Percentiles rank a stretch among this genome's conserved stretches.
phyloP scores from a whole-genome alignment of 2,888 invertebrate species.

The Caenorhabditis afra region DNA sequence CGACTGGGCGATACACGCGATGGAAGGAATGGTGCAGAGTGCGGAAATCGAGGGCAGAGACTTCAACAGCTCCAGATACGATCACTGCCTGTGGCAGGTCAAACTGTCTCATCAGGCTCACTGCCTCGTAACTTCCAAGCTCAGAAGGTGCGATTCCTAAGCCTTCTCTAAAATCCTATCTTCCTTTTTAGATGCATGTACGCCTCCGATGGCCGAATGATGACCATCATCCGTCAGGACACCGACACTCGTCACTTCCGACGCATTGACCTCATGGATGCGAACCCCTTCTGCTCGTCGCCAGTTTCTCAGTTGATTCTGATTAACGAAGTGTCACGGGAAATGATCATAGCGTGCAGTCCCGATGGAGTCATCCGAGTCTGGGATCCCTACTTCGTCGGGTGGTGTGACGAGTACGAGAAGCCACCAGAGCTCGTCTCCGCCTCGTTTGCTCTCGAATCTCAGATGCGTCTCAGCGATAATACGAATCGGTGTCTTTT shows the following conservation, averaged over 20 bases:
- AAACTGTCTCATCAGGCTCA: constrained; percentile 29
- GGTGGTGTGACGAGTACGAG: constrained; percentile 70
- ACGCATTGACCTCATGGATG: constrained; percentile 54
- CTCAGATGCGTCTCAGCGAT: constrained; percentile 51
- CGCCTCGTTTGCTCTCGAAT: constrained; percentile 33
- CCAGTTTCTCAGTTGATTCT: constrained; percentile 69
- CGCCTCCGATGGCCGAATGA: constrained; percentile 37
- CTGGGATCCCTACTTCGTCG: constrained; percentile 75
- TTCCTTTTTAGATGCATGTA: constrained; percentile 50
- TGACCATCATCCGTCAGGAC: constrained; percentile 59
- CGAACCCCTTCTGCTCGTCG: constrained; percentile 63
- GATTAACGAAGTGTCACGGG: constrained; percentile 75
- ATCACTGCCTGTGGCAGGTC: constrained; percentile 49
- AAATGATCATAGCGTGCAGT: constrained; percentile 75
- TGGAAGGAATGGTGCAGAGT: constrained; percentile 75
- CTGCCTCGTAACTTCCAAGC: constrained; percentile 44
- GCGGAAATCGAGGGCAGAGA: constrained; percentile 66
- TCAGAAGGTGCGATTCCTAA: constrained; percentile 27
- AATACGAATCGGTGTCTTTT: constrained; percentile 44
- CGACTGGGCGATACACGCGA: constrained; percentile 79
- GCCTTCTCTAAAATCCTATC: background rate
- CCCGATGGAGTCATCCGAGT: constrained; percentile 62
- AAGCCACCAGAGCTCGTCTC: constrained; percentile 48
- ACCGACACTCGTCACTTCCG: constrained; percentile 40
- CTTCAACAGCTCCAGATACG: constrained; percentile 32